These are phyloP conservation scores for Acrossocheilus fasciatus DNA, from an alignment of 2,797 vertebrate species.

Conservation along the genomic window DNA sequence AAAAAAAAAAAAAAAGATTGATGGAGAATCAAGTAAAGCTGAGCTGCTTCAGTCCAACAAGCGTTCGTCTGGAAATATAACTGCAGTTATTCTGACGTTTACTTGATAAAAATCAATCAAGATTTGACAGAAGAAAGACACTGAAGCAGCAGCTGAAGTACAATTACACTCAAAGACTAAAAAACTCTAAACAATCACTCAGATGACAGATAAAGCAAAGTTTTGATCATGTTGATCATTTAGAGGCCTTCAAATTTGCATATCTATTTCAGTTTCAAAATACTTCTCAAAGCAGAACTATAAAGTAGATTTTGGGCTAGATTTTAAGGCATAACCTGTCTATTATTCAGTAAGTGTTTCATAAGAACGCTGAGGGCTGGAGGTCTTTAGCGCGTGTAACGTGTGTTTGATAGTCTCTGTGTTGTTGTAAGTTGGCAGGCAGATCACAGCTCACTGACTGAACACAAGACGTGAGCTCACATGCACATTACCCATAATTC, in stretches of 20 bases:
- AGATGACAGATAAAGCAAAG: neutral
- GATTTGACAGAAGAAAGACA: neutral
- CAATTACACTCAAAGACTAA: neutral
- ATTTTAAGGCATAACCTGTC: neutral
- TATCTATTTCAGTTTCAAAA: neutral
- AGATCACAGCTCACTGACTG: constrained; percentile 5
- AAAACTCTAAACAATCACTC: neutral
- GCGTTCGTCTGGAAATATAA: neutral
- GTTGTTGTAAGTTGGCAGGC: constrained; percentile 12
- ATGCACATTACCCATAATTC: constrained; percentile 36
- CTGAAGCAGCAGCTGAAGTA: neutral
- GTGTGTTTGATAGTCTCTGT: neutral
- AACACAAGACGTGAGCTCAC: constrained; percentile 28
- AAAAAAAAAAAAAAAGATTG: too few relatives aligned
- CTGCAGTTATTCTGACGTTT: neutral
- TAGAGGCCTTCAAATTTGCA: neutral
- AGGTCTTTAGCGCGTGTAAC: neutral
- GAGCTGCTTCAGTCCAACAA: neutral
- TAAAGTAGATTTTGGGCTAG: neutral
- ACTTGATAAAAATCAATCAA: neutral
- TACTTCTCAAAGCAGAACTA: neutral
- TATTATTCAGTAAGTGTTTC: neutral
- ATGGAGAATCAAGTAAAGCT: too few relatives aligned
- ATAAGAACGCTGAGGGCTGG: too few relatives aligned
- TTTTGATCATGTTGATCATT: neutral